Percentiles rank a stretch among this genome's conserved stretches.
These are phyloP conservation scores for Cheilosia soror DNA, from an alignment of 2,888 invertebrate species.

Conservation along the genomic window DNA sequence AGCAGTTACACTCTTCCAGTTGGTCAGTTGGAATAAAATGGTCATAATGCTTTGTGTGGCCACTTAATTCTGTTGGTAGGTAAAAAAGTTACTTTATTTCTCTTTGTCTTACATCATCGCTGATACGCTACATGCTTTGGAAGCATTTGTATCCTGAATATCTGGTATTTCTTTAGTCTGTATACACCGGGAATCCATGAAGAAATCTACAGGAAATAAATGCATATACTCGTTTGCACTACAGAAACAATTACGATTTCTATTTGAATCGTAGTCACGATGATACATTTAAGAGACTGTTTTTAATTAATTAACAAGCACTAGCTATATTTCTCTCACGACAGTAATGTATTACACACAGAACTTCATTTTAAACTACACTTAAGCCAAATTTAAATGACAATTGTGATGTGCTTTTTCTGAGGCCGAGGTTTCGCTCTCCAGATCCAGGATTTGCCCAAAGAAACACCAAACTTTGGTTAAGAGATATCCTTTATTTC, in stretches of 20 bases:
- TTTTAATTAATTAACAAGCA: too few relatives aligned
- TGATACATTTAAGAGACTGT: too few relatives aligned
- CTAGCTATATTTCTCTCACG: too few relatives aligned
- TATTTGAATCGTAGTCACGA: not conserved
- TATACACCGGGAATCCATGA: not conserved
- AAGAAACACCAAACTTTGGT: too few relatives aligned
- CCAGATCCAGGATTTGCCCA: too few relatives aligned
- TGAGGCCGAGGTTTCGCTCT: too few relatives aligned
- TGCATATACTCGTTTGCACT: not conserved
- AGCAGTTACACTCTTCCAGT: not conserved
- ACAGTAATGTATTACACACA: too few relatives aligned
- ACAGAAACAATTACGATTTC: not conserved
- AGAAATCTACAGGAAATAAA: not conserved
- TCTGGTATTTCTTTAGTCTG: not conserved
- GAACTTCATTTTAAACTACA: too few relatives aligned
- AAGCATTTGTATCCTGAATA: conserved; percentile 1
- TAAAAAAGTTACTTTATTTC: not conserved
- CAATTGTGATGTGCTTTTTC: too few relatives aligned
- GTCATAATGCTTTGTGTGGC: not conserved
- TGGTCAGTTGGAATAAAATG: not conserved
- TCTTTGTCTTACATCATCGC: not conserved
- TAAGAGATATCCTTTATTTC: too few relatives aligned
- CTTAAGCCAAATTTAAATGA: too few relatives aligned
- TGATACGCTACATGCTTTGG: not conserved
- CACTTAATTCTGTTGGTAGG: not conserved